phyloP scores from a whole-genome alignment of 2,888 invertebrate species.

The Endomychus coccineus region DNA sequence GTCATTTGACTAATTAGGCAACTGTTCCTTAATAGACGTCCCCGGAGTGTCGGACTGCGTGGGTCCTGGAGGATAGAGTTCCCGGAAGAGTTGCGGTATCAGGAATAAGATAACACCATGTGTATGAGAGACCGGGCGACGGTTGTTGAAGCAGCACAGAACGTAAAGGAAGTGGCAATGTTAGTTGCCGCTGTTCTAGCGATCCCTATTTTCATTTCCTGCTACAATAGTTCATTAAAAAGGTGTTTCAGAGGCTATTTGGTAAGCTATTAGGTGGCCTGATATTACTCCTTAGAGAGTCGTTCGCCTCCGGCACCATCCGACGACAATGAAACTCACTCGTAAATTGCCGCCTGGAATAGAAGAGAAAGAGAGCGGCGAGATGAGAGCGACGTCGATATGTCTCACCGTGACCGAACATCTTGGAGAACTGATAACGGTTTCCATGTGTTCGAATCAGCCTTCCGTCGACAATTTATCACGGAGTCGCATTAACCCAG shows the following conservation, averaged over 20 bases:
- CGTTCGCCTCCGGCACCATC: slow-evolving; percentile 43
- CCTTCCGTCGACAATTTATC: slow-evolving; percentile 41
- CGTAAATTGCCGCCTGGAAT: slow-evolving; percentile 41
- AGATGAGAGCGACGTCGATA: slow-evolving; percentile 5
- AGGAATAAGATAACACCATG: slow-evolving; percentile 11
- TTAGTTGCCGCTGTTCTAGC: slow-evolving; percentile 36
- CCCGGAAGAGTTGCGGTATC: slow-evolving; percentile 5
- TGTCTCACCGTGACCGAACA: slow-evolving; percentile 13
- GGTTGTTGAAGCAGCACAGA: slow-evolving; percentile 13
- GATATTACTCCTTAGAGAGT: slow-evolving; percentile 48
- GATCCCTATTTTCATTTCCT: slow-evolving; percentile 47
- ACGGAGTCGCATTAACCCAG: slow-evolving; percentile 44
- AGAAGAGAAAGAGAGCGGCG: slow-evolving; percentile 14
- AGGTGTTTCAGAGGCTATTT: slow-evolving; percentile 66
- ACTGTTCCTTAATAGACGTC: slow-evolving; percentile 37
- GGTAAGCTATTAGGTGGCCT: slow-evolving; percentile 59
- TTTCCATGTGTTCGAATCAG: slow-evolving; percentile 32
- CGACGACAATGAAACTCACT: slow-evolving; percentile 46
- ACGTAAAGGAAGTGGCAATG: slow-evolving; percentile 21
- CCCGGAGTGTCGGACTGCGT: slow-evolving; percentile 29
- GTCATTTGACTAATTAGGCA: slow-evolving; percentile 35
- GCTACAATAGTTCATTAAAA: slow-evolving; percentile 61
- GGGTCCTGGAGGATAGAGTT: slow-evolving; percentile 18
- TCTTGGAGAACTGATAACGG: slow-evolving; percentile 37
- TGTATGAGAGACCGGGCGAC: slow-evolving; percentile 18